Base-by-base conservation (phyloP, 30 jellyfish, hydroid and myxozoan genomes). In the Turritopsis dohrnii region DNA sequence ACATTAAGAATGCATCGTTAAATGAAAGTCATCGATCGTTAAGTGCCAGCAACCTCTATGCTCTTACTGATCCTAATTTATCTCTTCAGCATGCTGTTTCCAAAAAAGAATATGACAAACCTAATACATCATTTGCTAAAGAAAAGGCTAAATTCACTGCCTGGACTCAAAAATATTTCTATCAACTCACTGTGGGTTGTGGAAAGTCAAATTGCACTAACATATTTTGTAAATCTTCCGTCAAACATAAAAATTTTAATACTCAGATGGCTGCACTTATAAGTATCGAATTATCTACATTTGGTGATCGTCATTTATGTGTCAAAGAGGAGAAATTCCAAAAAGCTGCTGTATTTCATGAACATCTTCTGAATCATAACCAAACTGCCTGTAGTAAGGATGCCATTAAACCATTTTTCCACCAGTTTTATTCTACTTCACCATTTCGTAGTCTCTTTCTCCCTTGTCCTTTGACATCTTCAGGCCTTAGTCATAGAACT, bases 131-230 rank as follows among this genome's bases (percentile, higher is more conserved):
- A n/a, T 93, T 84, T 71, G 96, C 96, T 27, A 81, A 85, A 71
- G 95, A 88, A 87, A 93, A 85, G 79, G 74, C 87, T n/a, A 79
- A 65, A 28, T 93, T 79, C 54, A 86, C 90, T 9, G 96, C 96
- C 29, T 86, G 71, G 79, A 88, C 93, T n/a, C 98, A 93, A 71
- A 88, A 74, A 84, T 93, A 93, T 73, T 93, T 72, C 71, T 76
- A 88, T 71, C 98, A 93, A 86, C 90, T 93, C 17, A 85, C 96
- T 16, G 88, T 85, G 24, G 98, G 98, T 54, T 93, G 98, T 83
- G 76, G 88, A 26, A 74, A 71, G 20, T 54, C 74, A 18, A 65
- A 72, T 1, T 93, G 98, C 75, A 31, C 23, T 18, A 88, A 85
- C 86, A 54, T 21, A 41, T 93, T 93, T 72, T 93, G 98, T 80